Conservation (phyloP, 1,140 invertebrate species). For the Galendromus occidentalis region DNA sequence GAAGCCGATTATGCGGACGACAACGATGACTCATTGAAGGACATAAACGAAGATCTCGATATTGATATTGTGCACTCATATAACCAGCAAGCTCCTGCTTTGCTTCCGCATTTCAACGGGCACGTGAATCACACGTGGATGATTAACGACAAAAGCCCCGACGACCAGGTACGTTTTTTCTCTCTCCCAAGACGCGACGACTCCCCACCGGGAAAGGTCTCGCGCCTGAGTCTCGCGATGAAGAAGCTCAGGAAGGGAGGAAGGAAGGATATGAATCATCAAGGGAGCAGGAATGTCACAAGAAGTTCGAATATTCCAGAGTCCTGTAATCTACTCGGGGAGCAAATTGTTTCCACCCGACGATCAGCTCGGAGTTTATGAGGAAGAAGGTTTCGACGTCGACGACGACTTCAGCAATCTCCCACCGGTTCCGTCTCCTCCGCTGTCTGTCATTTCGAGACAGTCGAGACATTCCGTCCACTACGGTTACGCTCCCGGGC, state of each 20-base stretch:
- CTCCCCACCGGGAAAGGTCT: too few relatives aligned
- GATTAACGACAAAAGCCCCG: not conserved
- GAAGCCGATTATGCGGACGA: not conserved
- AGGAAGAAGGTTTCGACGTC: not conserved
- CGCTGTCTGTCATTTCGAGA: not conserved
- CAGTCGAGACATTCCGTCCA: not conserved
- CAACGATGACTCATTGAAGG: slow-evolving; percentile 7
- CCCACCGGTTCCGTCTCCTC: not conserved
- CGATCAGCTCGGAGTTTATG: not conserved
- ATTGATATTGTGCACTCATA: not conserved
- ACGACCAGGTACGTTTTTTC: not conserved
- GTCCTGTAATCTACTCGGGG: not conserved
- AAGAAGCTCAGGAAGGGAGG: too few relatives aligned
- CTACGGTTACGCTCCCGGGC: too few relatives aligned
- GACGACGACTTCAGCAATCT: not conserved
- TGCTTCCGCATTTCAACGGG: not conserved
- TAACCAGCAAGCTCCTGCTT: not conserved
- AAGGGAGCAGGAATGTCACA: too few relatives aligned
- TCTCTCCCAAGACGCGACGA: too few relatives aligned
- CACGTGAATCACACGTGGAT: slow-evolving; percentile 1
- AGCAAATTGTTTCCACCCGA: not conserved
- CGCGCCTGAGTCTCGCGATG: too few relatives aligned
- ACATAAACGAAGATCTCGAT: slow-evolving; percentile 4
- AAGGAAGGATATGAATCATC: too few relatives aligned
- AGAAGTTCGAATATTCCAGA: not conserved